These are phyloP conservation scores for Drosophila sturtevanti DNA, from an alignment of 1,140 invertebrate species.

Conservation along the genomic window DNA sequence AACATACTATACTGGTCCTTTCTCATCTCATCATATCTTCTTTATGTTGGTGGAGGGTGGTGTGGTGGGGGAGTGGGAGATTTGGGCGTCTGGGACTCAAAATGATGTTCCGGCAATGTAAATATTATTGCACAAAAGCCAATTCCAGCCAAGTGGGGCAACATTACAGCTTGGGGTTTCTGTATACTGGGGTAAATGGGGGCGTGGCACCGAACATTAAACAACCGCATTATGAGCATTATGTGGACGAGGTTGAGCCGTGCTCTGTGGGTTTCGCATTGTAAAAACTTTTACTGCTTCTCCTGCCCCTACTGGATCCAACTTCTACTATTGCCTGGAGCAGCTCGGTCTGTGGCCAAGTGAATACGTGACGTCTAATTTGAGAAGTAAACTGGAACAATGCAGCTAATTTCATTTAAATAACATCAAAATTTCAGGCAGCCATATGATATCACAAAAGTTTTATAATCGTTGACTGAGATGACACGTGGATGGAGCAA, in stretches of 20 bases:
- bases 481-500: no score
- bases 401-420: conserved; percentile 60
- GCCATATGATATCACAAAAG: neutral
- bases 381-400: conserved; percentile 18
- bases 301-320: conserved; percentile 5
- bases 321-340: conserved; percentile 10
- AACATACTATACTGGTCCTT: neutral
- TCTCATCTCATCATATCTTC: conserved; percentile 23
- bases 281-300: conserved; percentile 15
- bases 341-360: conserved; percentile 13
- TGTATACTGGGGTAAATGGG: neutral
- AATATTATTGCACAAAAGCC: conserved; percentile 58
- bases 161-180: neutral
- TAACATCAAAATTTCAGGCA: conserved; percentile 32
- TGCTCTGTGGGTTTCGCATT: conserved; percentile 15
- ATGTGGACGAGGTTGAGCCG: neutral
- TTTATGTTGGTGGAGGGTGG: neutral
- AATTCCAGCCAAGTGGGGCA: conserved; percentile 20
- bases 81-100: neutral
- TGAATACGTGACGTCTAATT: conserved; percentile 59
- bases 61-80: neutral
- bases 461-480: neutral
- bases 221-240: conserved; percentile 24
- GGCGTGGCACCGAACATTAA: conserved; percentile 21
- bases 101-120: conserved; percentile 53